phyloP scores from a whole-genome alignment of 2,888 invertebrate species.

The Drosophila rellima region DNA sequence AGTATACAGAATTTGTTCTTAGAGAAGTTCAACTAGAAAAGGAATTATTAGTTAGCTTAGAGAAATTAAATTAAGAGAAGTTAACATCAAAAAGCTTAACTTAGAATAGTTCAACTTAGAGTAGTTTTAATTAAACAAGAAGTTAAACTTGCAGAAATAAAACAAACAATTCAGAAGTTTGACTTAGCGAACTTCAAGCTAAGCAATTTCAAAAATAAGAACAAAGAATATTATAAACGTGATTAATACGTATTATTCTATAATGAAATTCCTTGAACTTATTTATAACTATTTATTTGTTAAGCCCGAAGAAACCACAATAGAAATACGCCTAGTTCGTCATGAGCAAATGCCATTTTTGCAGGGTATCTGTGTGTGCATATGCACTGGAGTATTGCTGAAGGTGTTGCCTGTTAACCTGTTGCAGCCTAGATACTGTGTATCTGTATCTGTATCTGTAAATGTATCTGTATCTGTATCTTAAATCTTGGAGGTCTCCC shows the following conservation, averaged over 20 bases:
- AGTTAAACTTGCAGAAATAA: not conserved
- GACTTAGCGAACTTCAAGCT: not conserved
- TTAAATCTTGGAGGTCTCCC: conserved; percentile 33
- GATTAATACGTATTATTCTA: not conserved
- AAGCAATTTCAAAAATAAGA: too few species aligned
- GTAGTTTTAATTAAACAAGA: too few species aligned
- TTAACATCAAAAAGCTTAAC: too few species aligned
- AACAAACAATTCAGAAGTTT: not conserved
- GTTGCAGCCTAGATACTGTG: conserved; percentile 11
- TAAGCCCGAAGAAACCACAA: not conserved
- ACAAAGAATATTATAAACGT: not conserved
- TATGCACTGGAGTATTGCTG: not conserved
- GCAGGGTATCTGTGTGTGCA: conserved; percentile 3
- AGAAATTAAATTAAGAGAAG: too few species aligned
- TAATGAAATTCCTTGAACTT: not conserved
- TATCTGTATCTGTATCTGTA: not conserved
- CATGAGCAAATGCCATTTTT: not conserved
- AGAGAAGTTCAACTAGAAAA: not conserved
- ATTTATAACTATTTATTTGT: not conserved
- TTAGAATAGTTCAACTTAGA: not conserved
- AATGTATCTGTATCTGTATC: conserved; percentile 22
- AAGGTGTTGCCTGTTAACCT: conserved; percentile 8
- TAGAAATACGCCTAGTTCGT: not conserved
- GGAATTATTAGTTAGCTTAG: not conserved
- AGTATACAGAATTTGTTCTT: too few species aligned